A percentile compares a stretch with the other conserved stretches of the same genome.
Conservation (phyloP, 2,797 vertebrate genomes). For the Cynodonichthys magdalenae region DNA sequence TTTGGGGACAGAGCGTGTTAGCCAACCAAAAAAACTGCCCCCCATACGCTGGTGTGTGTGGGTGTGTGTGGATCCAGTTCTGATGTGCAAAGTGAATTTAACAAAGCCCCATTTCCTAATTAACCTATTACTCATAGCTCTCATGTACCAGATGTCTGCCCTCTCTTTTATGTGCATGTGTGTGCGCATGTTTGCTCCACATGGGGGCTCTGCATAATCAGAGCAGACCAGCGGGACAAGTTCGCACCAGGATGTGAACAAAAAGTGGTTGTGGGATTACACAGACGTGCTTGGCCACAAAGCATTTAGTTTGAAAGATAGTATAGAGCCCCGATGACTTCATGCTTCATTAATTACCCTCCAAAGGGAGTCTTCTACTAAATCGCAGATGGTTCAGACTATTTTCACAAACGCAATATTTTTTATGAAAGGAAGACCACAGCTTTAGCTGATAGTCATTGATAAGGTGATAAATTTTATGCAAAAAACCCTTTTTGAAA, state of each 20-base stretch:
- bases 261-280: slow-evolving; percentile 39
- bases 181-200: slow-evolving; percentile 42
- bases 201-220: slow-evolving; percentile 62
- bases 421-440: too few species aligned
- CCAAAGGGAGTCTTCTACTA: too few species aligned
- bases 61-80: slow-evolving; percentile 57
- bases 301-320: too few species aligned
- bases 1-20: slow-evolving; percentile 40
- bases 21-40: slow-evolving; percentile 4
- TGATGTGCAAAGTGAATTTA: slow-evolving; percentile 69
- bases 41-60: too few species aligned
- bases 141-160: slow-evolving; percentile 75
- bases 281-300: too few species aligned
- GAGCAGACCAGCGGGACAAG: slow-evolving; percentile 51
- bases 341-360: too few species aligned
- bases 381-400: neutral
- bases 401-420: too few species aligned
- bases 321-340: too few species aligned
- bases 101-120: slow-evolving; percentile 69
- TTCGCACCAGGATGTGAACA: slow-evolving; percentile 49
- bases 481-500: neutral
- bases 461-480: too few species aligned
- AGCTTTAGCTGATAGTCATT: too few species aligned
- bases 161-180: slow-evolving; percentile 35
- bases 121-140: slow-evolving; percentile 78